Percentiles rank a stretch among this genome's conserved stretches.
These are phyloP conservation scores for Tetramorium alpestre DNA, from an alignment of 1,140 invertebrate species.

Conservation along the genomic window DNA sequence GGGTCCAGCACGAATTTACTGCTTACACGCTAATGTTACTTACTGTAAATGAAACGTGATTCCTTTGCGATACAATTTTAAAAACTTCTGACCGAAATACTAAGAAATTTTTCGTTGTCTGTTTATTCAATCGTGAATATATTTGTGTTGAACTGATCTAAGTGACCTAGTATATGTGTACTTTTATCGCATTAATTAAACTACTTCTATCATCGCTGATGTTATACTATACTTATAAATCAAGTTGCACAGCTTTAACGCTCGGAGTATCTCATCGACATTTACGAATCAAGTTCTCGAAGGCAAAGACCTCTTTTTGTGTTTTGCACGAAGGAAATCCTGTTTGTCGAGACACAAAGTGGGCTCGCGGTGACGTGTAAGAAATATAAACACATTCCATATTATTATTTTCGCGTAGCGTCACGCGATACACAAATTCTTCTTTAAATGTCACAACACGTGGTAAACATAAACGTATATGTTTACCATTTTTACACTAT, in stretches of 20 bases:
- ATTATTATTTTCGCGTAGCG: background rate
- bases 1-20: slow-evolving; percentile 35
- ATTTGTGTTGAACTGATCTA: too few relatives aligned
- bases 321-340: background rate
- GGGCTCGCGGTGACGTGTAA: background rate
- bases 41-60: slow-evolving; percentile 18
- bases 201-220: background rate
- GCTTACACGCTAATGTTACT: slow-evolving; percentile 36
- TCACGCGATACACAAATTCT: background rate
- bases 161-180: background rate
- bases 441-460: background rate
- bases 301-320: background rate
- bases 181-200: background rate
- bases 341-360: slow-evolving; percentile 19
- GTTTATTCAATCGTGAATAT: background rate
- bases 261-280: background rate
- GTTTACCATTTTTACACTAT: background rate
- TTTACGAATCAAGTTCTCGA: slow-evolving; percentile 14
- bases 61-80: background rate
- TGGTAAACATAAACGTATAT: background rate
- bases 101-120: background rate
- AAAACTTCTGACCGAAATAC: background rate
- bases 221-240: background rate
- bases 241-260: background rate
- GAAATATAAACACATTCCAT: slow-evolving; percentile 17